phyloP scores from a whole-genome alignment of 92 coral and sea anemone genomes.

The Paramuricea clavata region DNA sequence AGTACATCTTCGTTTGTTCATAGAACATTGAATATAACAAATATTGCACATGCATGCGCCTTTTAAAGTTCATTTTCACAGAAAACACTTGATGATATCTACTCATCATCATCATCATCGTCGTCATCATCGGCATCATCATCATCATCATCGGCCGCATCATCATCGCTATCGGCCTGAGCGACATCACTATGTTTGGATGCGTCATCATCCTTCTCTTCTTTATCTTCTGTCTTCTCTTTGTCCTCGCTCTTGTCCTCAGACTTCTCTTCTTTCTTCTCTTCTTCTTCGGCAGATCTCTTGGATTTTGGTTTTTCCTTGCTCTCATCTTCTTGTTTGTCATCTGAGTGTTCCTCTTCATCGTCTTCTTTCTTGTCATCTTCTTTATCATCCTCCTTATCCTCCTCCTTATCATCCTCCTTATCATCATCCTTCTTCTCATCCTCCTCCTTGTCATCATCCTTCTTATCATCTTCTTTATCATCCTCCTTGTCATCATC shows the following conservation, averaged over 20 bases:
- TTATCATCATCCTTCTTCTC: neutral
- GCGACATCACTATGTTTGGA: slow-evolving; percentile 2
- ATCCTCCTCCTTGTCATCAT: neutral
- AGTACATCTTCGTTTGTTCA: neutral
- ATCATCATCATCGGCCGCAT: slow-evolving; percentile 4
- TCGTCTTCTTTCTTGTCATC: neutral
- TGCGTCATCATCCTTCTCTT: neutral
- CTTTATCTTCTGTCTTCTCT: neutral
- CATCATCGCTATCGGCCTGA: neutral
- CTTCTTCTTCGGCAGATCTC: neutral
- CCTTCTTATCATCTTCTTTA: neutral
- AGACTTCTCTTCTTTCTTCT: neutral
- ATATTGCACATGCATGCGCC: neutral
- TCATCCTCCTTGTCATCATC: neutral
- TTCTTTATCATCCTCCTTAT: neutral
- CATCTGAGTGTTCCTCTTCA: neutral
- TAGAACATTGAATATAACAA: neutral
- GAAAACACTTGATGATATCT: neutral
- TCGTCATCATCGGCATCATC: neutral
- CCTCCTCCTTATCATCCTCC: neutral
- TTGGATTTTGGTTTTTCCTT: neutral
- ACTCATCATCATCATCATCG: neutral
- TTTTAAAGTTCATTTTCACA: neutral
- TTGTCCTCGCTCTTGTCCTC: neutral
- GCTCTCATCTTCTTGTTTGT: neutral